These are phyloP conservation scores for Enoplosus armatus DNA, from an alignment of 2,797 vertebrate species.

Conservation along the genomic window DNA sequence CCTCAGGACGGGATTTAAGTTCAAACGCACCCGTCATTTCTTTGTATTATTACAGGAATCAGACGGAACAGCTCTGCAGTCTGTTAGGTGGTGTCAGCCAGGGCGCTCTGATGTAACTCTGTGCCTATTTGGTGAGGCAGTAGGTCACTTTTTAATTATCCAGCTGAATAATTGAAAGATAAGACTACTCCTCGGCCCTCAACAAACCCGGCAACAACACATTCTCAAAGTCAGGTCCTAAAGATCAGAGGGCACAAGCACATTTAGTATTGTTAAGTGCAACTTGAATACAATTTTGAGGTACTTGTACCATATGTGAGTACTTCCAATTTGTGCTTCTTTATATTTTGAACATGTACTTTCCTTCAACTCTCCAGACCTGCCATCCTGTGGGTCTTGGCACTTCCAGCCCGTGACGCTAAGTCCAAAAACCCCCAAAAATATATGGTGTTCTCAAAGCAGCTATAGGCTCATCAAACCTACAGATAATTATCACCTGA, in stretches of 20 bases:
- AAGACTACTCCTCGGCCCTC: constrained; percentile 5
- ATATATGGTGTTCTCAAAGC: too few relatives aligned
- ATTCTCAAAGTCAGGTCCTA: constrained; percentile 5
- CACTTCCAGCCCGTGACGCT: too few relatives aligned
- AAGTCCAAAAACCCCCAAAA: too few relatives aligned
- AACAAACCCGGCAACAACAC: constrained; percentile 13
- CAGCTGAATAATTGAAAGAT: constrained; percentile 35
- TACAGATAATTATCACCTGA: too few relatives aligned
- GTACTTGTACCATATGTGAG: not conserved
- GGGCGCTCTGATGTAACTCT: constrained; percentile 23
- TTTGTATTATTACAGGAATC: constrained; percentile 44
- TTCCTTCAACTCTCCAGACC: too few relatives aligned
- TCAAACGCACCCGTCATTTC: constrained; percentile 25
- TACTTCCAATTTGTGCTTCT: not conserved
- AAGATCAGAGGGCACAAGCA: not conserved
- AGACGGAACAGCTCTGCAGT: constrained; percentile 25
- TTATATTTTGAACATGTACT: too few relatives aligned
- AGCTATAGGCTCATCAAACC: too few relatives aligned
- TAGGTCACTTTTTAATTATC: constrained; percentile 39
- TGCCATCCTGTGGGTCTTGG: too few relatives aligned
- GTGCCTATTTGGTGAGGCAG: constrained; percentile 31
- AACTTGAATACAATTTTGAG: not conserved
- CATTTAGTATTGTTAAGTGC: not conserved
- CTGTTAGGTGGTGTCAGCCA: constrained; percentile 16
- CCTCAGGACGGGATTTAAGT: constrained; percentile 42